phyloP scores from a whole-genome alignment of 2,797 vertebrate genomes.

The Limosa lapponica region DNA sequence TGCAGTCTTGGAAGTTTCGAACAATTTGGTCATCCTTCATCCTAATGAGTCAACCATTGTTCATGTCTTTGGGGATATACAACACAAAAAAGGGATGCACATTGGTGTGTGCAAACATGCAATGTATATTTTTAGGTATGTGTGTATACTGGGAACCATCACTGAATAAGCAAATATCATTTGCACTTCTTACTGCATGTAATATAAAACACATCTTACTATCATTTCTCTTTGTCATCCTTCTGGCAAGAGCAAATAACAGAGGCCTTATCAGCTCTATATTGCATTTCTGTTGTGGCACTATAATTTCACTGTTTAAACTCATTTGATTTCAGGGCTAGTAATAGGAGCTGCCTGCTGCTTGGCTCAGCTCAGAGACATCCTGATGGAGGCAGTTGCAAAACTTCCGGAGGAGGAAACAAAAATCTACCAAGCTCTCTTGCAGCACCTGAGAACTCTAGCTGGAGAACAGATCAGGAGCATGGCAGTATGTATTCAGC shows the following conservation, averaged over 20 bases:
- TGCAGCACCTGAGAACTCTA: slow-evolving; percentile 81
- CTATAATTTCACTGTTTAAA: neutral
- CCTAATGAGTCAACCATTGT: neutral
- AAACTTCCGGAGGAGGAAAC: slow-evolving; percentile 79
- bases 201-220: neutral
- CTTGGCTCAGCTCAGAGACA: slow-evolving; percentile 78
- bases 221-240: neutral
- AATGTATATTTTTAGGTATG: neutral
- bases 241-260: neutral
- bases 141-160: neutral
- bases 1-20: neutral
- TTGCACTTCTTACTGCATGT: neutral
- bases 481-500: slow-evolving; percentile 79
- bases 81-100: neutral
- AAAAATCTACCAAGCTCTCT: slow-evolving; percentile 77
- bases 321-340: slow-evolving; percentile 58
- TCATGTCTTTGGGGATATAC: neutral
- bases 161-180: neutral
- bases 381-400: slow-evolving; percentile 71
- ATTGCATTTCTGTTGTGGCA: neutral
- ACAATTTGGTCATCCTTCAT: neutral
- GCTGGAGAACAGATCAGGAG: slow-evolving; percentile 88
- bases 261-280: neutral
- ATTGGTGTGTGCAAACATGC: neutral
- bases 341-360: slow-evolving; percentile 83